phyloP scores from a whole-genome alignment of 2,888 invertebrate species.

The Cenopis cana region DNA sequence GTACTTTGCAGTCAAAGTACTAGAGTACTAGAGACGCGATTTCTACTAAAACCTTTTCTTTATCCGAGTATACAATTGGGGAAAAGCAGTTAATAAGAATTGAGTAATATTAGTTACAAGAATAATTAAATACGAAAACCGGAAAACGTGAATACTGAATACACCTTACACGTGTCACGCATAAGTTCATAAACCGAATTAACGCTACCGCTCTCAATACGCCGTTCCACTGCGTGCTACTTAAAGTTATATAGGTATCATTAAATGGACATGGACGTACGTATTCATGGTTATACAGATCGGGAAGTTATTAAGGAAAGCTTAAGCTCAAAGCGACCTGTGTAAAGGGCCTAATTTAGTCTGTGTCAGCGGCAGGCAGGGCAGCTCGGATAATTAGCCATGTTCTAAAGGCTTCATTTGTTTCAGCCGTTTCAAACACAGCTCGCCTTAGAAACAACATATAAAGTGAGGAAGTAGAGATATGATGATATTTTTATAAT shows the following conservation, averaged over 20 bases:
- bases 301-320: slow-evolving; percentile 53
- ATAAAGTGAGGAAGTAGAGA: slow-evolving; percentile 1
- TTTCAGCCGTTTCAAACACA: slow-evolving; percentile 20
- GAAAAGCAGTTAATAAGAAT: background rate
- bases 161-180: background rate
- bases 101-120: no score
- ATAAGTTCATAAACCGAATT: background rate
- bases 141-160: background rate
- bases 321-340: slow-evolving; percentile 33
- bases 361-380: slow-evolving; percentile 58
- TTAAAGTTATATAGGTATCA: slow-evolving; percentile 51
- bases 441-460: slow-evolving; percentile 12
- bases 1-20: no score
- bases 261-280: slow-evolving; percentile 51
- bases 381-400: slow-evolving; percentile 54
- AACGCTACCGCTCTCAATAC: background rate
- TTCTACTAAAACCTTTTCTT: no score
- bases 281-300: slow-evolving; percentile 47
- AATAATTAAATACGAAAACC: no score
- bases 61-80: no score
- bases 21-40: no score
- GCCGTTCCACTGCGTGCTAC: slow-evolving; percentile 38
- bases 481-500: background rate
- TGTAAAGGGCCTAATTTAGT: slow-evolving; percentile 46
- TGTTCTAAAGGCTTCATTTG: slow-evolving; percentile 35